Evolutionary conservation across 2,113 vertebrate species (phyloP).

Genomic region (Sphaerodactylus townsendi): DNA sequence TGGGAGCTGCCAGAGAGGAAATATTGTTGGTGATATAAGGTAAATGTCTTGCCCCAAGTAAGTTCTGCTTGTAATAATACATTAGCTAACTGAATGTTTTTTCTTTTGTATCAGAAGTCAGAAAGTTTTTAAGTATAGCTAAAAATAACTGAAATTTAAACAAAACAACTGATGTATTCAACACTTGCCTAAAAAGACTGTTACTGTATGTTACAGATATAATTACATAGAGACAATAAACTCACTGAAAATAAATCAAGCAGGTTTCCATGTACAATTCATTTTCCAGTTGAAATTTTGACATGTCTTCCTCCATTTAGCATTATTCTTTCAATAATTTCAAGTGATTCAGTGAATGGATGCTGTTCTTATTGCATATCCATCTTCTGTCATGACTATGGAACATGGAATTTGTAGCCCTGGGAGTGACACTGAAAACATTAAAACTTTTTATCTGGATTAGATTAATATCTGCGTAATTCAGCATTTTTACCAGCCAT

Average conservation of each 20-base stretch:
- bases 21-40: too few species aligned
- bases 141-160: background rate
- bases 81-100: slow-evolving; percentile 25
- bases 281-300: background rate
- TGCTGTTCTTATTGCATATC: background rate
- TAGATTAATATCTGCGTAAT: background rate
- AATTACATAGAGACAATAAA: too few species aligned
- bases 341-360: background rate
- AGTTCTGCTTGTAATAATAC: background rate
- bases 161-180: background rate
- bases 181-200: background rate
- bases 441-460: background rate
- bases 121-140: slow-evolving; percentile 4
- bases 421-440: background rate
- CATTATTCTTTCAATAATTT: background rate
- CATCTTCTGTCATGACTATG: background rate
- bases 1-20: too few species aligned
- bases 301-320: background rate
- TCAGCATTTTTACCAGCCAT: too few species aligned
- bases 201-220: too few species aligned
- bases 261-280: background rate
- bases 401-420: background rate
- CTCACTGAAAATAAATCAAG: too few species aligned
- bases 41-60: too few species aligned
- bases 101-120: background rate